Base-by-base conservation (phyloP, 2,888 invertebrate genomes). In the Diadegma fenestrale region DNA sequence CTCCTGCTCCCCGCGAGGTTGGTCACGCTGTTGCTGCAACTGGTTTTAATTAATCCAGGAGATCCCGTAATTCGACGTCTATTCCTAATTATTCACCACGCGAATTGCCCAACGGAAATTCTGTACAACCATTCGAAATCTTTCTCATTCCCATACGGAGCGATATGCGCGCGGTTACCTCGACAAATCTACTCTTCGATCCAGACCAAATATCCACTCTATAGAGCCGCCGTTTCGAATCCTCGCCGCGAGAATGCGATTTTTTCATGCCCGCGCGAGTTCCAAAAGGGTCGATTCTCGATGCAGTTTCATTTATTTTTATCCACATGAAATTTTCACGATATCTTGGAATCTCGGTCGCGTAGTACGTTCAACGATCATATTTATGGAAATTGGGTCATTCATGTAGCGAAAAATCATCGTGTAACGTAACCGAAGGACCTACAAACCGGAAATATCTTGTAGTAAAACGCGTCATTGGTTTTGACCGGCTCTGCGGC, bases 11-110 rank as follows among this genome's bases (percentile, higher is more conserved):
- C 19, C 19, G 33, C 26, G 26, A 30, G 26, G 61, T 45, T 45
- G 64, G 76, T 77, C 76, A 45, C 45, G 80, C 76, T 82, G 85
- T 79, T 80, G 85, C 80, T 68, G 71, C 84, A 80, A 85, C 82
- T 80, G 84, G 83, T 88, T 88, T 88, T 88, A 88, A 88, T 88
- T 88, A 88, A 88, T 88, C 86, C 88, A 82, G 79, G 86, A 78
- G 87, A 85, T 86, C 85, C 82, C 81, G 84, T 87, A 84, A 86
- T 86, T 86, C 86, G 87, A 87, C 86, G 84, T 87, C 86, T 86
- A 85, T 83, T 88, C 87, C 87, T 88, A 88, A 88, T 88, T 88
- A 88, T 86, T 84, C 85, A 80, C 80, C 86, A 82, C 86, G 86
- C 78, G 85, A 88, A 88, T 86, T 86, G 84, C 85, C 85, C 81